phyloP scores from a whole-genome alignment of 2,113 vertebrate species.

The Labeo rohita region DNA sequence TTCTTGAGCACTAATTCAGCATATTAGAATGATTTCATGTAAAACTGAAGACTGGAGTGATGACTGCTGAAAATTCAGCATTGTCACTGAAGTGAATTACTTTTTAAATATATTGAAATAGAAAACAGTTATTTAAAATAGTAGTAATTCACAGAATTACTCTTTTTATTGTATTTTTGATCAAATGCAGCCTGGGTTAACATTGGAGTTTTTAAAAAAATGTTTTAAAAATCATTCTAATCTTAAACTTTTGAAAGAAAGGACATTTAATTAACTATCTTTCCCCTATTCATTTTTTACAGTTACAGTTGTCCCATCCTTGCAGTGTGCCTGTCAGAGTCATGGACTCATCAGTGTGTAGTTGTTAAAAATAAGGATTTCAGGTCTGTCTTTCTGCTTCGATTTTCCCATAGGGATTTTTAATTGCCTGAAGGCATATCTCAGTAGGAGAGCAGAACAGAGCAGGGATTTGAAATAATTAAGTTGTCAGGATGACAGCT shows the following conservation, averaged over 20 bases:
- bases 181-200: background rate
- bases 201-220: background rate
- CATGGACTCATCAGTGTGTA: background rate
- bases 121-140: background rate
- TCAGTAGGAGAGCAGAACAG: constrained; percentile 51
- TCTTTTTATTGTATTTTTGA: background rate
- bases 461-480: constrained; percentile 67
- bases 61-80: background rate
- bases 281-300: background rate
- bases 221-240: background rate
- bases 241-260: background rate
- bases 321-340: background rate
- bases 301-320: background rate
- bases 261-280: background rate
- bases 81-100: background rate
- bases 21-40: background rate
- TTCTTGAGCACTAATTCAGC: background rate
- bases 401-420: constrained; percentile 18
- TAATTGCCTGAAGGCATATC: constrained; percentile 64
- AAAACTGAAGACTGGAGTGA: background rate
- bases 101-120: background rate
- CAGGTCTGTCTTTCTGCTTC: constrained; percentile 2
- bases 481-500: constrained; percentile 66
- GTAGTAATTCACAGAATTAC: background rate
- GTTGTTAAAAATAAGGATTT: constrained; percentile 25